A percentile compares a stretch with the other conserved stretches of the same genome.
phyloP scores from a whole-genome alignment of 2,113 vertebrate genomes.

The Alaudala cheleensis region DNA sequence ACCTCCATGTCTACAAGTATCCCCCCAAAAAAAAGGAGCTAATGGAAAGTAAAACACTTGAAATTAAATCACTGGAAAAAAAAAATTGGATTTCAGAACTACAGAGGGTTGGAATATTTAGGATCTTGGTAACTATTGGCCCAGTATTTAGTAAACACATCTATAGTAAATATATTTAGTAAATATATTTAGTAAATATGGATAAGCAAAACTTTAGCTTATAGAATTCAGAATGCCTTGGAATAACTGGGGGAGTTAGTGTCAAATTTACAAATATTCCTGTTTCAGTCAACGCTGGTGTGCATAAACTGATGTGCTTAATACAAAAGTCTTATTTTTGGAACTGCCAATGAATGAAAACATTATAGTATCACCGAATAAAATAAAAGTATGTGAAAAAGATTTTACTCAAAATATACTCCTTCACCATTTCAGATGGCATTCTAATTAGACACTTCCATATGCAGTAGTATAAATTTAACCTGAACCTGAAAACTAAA shows the following conservation, averaged over 20 bases:
- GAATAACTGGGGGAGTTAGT: not conserved
- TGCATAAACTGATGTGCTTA: not conserved
- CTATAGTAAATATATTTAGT: not conserved
- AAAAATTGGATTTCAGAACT: not conserved
- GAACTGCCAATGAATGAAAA: constrained; percentile 23
- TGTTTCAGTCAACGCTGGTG: not conserved
- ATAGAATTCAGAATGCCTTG: not conserved
- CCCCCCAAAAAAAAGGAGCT: not conserved
- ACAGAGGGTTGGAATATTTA: not conserved
- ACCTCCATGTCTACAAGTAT: not conserved
- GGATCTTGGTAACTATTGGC: not conserved
- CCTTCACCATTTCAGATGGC: constrained; percentile 48
- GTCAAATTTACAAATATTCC: not conserved
- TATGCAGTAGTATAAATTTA: constrained; percentile 58
- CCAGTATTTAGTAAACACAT: not conserved
- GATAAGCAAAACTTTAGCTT: not conserved
- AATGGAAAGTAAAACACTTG: not conserved
- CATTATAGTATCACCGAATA: not conserved
- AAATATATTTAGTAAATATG: not conserved
- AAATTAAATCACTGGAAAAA: not conserved
- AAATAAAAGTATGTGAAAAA: not conserved
- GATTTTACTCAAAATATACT: constrained; percentile 5
- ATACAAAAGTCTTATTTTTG: not conserved
- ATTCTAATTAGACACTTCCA: constrained; percentile 59
- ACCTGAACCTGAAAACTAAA: constrained; percentile 60